These are phyloP conservation scores for Tapirus terrestris DNA, from an alignment of 2,113 vertebrate genomes.

Conservation along the genomic window DNA sequence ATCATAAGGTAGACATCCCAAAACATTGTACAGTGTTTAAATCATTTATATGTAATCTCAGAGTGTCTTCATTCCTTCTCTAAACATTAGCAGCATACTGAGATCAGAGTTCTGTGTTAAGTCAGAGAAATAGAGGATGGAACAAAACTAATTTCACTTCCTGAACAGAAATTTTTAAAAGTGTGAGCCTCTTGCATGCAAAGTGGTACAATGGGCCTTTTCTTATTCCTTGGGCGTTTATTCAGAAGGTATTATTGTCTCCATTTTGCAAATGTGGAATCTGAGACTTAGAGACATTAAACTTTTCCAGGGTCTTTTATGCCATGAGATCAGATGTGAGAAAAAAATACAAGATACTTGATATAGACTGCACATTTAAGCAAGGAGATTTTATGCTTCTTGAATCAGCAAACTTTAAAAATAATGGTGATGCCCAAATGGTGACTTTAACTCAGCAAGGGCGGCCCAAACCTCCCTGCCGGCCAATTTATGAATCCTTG, in stretches of 20 bases:
- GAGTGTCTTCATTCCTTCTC: not conserved
- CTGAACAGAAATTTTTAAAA: slow-evolving; percentile 16
- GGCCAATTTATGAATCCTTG: not conserved
- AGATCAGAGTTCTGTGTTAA: not conserved
- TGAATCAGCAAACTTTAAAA: not conserved
- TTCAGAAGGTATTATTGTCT: not conserved
- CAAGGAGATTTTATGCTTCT: not conserved
- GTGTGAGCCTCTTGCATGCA: not conserved
- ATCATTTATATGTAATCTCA: slow-evolving; percentile 38
- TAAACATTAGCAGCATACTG: not conserved
- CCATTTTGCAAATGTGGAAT: not conserved
- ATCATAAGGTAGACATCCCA: slow-evolving; percentile 14
- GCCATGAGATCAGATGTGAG: not conserved
- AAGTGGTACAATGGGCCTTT: not conserved
- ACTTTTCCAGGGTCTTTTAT: not conserved
- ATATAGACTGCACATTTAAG: not conserved
- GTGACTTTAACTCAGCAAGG: not conserved
- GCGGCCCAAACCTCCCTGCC: not conserved
- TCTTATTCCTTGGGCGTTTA: not conserved
- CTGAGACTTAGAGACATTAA: not conserved
- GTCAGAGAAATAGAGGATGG: not conserved
- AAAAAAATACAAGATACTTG: not conserved
- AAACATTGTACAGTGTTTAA: not conserved
- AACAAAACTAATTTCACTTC: slow-evolving; percentile 41
- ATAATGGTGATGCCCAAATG: not conserved